Conservation (phyloP, 1,140 invertebrate genomes). For the Drosophila lacteicornis region DNA sequence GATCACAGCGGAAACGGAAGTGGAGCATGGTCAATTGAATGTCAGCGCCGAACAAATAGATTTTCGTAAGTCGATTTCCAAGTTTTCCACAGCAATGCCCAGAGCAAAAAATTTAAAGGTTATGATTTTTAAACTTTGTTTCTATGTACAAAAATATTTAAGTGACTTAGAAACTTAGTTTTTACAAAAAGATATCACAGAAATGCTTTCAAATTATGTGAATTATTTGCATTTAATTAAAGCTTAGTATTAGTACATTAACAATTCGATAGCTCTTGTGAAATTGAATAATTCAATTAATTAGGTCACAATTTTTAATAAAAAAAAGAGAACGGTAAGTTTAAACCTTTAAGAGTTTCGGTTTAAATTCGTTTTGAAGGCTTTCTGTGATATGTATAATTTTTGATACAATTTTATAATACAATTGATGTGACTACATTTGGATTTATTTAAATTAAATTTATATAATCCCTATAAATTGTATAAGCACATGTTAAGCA, state of each 20-base stretch:
- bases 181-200: neutral
- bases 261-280: neutral
- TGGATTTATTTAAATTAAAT: neutral
- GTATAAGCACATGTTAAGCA: too few relatives aligned
- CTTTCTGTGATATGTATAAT: neutral
- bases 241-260: too few relatives aligned
- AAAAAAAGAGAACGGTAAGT: neutral
- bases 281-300: neutral
- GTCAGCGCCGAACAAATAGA: slow-evolving; percentile 75
- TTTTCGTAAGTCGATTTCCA: slow-evolving; percentile 81
- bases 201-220: neutral
- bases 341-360: neutral
- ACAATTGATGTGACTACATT: neutral
- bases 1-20: slow-evolving; percentile 42
- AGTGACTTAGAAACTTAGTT: too few relatives aligned
- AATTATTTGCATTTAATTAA: too few relatives aligned
- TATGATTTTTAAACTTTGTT: too few relatives aligned
- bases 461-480: too few relatives aligned
- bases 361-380: neutral
- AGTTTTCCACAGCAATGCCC: slow-evolving; percentile 27
- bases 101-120: slow-evolving; percentile 1
- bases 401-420: too few relatives aligned
- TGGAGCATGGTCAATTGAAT: slow-evolving; percentile 75
- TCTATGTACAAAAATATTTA: neutral
- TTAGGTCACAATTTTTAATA: neutral